Evolutionary conservation across 2,797 vertebrate species (phyloP), one percentile per base, ranked within the genome.

Genomic region (Sebastes oblongus): DNA sequence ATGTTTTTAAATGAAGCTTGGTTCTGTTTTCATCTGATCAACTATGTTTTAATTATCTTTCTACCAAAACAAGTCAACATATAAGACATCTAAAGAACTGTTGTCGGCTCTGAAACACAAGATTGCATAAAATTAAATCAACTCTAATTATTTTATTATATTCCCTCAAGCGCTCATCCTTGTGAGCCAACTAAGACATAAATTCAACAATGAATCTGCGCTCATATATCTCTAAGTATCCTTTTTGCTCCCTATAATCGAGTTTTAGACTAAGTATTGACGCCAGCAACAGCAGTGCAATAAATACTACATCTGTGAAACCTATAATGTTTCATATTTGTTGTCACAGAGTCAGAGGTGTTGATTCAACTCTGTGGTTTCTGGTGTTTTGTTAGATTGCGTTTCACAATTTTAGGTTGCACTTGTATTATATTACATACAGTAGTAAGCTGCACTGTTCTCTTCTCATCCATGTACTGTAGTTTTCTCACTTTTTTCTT

Each of bases 11-110:
- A 65, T 54, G 4, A 78, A 30, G 20, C 29, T 36, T 13, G 36
- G 32, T 61, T 78, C 50, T 56, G 46, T 71, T 75, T 71, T 67
- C 30, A 75, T 73, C n/a, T 54, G 10, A 64, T 73, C 18, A 60
- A 5, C 29, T 18, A 4, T 8, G 4, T 34, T 75, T 74, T 58
- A 67, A 73, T 25, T 1, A 60, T 65, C 8, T 70, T 22, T 36
- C 6, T 59, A 25, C 18, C 62, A 75, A 66, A 75, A 65, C 30
- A 78, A 76, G 56, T 80, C 27, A 56, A 36, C n/a, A 65, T 78
- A 24, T 8, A 71, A 39, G 22, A 66, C 3, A 27, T 60, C 12
- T 65, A 6, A 56, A 66, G 24, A 20, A 30, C 14, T 1, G 1
- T 77, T 50, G 46, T 50, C 18, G 3, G 46, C 46, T 50, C 3